Evolutionary conservation across 2,113 vertebrate species (phyloP).

Genomic region (Cebidichthys violaceus): DNA sequence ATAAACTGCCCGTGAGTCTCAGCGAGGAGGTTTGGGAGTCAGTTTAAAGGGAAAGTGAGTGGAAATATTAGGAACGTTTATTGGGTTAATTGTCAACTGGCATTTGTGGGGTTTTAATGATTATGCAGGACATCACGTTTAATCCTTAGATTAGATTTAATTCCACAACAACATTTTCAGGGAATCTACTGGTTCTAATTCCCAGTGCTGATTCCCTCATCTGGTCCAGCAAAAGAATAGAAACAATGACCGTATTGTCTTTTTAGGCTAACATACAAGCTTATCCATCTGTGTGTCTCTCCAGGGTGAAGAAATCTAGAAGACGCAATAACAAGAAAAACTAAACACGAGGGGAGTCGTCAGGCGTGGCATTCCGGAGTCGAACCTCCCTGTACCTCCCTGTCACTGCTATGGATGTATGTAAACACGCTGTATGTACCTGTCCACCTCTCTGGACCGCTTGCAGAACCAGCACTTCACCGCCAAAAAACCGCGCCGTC

Average conservation of each 20-base stretch:
- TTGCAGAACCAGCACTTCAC: conserved; percentile 83
- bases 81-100: background rate
- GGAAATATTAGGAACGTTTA: background rate
- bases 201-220: background rate
- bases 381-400: conserved; percentile 56
- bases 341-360: conserved; percentile 35
- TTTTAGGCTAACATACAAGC: background rate
- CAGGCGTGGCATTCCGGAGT: conserved; percentile 34
- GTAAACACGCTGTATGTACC: conserved; percentile 67
- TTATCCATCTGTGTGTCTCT: conserved; percentile 24
- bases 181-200: background rate
- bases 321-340: conserved; percentile 74
- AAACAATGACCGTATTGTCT: background rate
- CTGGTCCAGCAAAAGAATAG: background rate
- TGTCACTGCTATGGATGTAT: conserved; percentile 74
- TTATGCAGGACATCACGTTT: background rate
- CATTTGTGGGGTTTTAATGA: background rate
- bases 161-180: background rate
- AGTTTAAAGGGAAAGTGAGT: background rate
- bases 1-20: background rate
- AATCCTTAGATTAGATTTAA: background rate
- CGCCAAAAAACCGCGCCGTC: conserved; percentile 38
- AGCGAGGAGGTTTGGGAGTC: background rate
- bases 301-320: conserved; percentile 79
- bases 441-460: conserved; percentile 73